Conservation (phyloP, 2,113 vertebrate species). For the Pycnonotus jocosus region DNA sequence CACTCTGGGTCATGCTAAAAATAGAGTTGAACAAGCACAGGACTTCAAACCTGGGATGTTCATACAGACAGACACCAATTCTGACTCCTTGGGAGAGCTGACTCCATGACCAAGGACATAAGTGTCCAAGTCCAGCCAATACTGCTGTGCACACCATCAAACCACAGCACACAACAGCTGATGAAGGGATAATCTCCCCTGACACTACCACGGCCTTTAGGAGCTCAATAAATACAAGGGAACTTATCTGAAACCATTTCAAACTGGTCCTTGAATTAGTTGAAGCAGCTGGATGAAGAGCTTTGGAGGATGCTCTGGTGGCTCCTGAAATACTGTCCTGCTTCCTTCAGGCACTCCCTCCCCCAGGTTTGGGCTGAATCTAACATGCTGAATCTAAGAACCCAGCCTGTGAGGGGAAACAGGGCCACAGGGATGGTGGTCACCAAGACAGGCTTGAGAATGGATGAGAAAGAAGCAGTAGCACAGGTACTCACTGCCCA, state of each 20-base stretch:
- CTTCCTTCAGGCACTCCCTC: not conserved
- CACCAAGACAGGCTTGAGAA: not conserved
- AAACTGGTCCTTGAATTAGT: not conserved
- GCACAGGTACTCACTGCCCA: not conserved
- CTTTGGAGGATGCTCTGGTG: not conserved
- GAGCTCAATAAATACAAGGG: not conserved
- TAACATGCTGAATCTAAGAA: not conserved
- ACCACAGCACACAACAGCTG: not conserved
- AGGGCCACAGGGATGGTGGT: not conserved
- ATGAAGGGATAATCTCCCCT: not conserved
- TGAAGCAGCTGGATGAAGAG: not conserved
- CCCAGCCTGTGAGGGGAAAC: not conserved
- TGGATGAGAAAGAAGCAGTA: not conserved
- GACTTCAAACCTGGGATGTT: not conserved
- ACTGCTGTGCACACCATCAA: not conserved
- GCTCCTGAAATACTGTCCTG: not conserved
- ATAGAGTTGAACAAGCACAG: not conserved
- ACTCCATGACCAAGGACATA: not conserved
- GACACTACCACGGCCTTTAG: not conserved
- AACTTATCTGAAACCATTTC: not conserved
- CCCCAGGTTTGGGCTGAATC: not conserved
- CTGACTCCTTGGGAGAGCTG: not conserved
- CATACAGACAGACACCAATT: not conserved
- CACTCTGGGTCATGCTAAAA: not conserved
- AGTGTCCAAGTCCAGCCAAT: rapidly evolving